phyloP scores from a whole-genome alignment of 2,113 vertebrate species.

The Cinclus mexicanus region DNA sequence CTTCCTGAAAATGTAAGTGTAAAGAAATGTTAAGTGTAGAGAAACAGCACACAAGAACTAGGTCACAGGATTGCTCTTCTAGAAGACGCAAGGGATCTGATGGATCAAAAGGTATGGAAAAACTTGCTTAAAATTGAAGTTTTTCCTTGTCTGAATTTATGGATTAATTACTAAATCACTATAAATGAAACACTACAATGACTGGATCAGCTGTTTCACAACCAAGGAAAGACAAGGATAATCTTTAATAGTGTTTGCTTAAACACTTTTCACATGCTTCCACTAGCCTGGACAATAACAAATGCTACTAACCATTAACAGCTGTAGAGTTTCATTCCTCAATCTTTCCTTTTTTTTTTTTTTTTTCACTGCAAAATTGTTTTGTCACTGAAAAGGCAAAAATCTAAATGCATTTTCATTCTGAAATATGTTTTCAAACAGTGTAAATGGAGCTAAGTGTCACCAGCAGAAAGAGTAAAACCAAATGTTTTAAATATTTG shows the following conservation, averaged over 20 bases:
- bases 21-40: background rate
- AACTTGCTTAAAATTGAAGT: constrained; percentile 23
- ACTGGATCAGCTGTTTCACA: background rate
- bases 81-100: background rate
- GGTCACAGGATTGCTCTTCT: background rate
- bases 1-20: background rate
- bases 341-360: background rate
- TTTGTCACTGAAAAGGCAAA: constrained; percentile 40
- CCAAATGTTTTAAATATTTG: background rate
- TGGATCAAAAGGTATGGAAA: background rate
- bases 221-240: background rate
- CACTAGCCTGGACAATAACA: background rate
- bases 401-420: constrained; percentile 17
- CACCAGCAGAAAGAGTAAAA: background rate
- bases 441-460: background rate
- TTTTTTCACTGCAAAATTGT: constrained; percentile 39
- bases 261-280: background rate
- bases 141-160: background rate
- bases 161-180: background rate
- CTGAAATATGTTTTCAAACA: background rate
- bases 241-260: background rate
- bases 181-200: constrained; percentile 9
- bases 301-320: background rate
- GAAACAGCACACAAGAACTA: constrained; percentile 26
- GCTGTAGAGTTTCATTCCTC: background rate